Evolutionary conservation across 2,797 vertebrate genomes (phyloP), one percentile per base, ranked within the genome.

Genomic region (Pantherophis vulpinus): DNA sequence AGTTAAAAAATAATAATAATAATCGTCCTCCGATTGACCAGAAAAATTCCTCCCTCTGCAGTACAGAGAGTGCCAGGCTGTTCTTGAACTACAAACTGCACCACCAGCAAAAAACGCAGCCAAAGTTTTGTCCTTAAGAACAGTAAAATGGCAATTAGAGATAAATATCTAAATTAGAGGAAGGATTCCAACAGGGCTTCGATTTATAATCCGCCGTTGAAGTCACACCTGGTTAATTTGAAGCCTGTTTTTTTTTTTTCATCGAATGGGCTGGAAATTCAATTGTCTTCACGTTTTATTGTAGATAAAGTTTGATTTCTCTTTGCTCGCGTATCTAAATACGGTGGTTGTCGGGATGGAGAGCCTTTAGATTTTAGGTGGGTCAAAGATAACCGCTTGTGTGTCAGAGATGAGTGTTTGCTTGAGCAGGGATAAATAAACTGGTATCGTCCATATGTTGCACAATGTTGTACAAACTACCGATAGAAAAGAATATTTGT

Each of bases 261-360:
- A 29, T 13, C 20, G 13, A 55, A 66, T 2, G 13, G 47, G 18
- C 29, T 56, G 20, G 25, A 79, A 90, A 90, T 79, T 8, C 89
- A 54, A 32, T 37, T 0, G 20, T 14, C 54, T 79, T 79, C 13
- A 18, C 0, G 12, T 14, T 79, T 79, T 42, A 79, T 37, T 10
- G 63, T 54, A 25, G 63, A 8, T n/a, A 55, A 56, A n/a, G 1
- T 55, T 74, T 55, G 9, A 32, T n/a, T 90, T 56, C 5, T 29
- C 59, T 47, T 29, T 18, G 55, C 55, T 88, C 2, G 9, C 23
- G 55, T 11, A 2, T 88, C 55, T 37, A 88, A 37, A 88, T 16
- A 16, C 2, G 27, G 27, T 5, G 25, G 61, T 0, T 51, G 29
- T 32, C 6, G 1, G 5, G n/a, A 58, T 1, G 0, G 66, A 42